Conservation (phyloP, 2,113 vertebrate species). For the Catharus minimus region DNA sequence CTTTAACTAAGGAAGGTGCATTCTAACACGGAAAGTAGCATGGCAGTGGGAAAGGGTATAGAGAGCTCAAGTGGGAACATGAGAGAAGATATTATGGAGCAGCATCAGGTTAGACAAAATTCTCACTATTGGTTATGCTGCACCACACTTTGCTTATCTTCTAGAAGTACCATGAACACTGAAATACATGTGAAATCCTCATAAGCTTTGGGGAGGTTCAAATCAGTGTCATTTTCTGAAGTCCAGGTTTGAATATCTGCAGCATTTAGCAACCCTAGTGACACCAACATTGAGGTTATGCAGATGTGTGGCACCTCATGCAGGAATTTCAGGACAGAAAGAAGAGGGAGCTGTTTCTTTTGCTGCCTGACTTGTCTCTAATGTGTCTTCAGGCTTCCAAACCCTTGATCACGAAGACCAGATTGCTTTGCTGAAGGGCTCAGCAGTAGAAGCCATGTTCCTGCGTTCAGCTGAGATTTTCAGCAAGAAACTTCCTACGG, state of each 20-base stretch:
- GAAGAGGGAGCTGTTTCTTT: background rate
- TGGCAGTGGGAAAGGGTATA: background rate
- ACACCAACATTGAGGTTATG: background rate
- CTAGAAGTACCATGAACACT: background rate
- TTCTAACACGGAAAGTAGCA: background rate
- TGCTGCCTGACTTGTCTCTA: background rate
- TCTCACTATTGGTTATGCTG: background rate
- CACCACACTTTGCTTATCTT: background rate
- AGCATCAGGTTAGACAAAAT: background rate
- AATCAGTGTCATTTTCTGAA: background rate
- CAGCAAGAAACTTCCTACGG: constrained; percentile 86
- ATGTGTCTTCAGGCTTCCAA: constrained; percentile 84
- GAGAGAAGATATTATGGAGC: background rate
- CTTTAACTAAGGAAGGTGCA: background rate
- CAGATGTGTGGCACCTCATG: background rate
- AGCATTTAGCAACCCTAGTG: background rate
- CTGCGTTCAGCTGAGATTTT: constrained; percentile 95
- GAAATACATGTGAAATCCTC: background rate
- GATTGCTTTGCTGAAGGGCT: constrained; percentile 96
- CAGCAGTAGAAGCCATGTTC: constrained; percentile 98
- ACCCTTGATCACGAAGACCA: constrained; percentile 95
- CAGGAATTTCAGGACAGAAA: background rate
- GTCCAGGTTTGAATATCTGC: background rate
- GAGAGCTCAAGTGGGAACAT: background rate
- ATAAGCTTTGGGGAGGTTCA: background rate